These are phyloP conservation scores for Acanthornis magna DNA, from an alignment of 2,797 vertebrate species.

Conservation along the genomic window DNA sequence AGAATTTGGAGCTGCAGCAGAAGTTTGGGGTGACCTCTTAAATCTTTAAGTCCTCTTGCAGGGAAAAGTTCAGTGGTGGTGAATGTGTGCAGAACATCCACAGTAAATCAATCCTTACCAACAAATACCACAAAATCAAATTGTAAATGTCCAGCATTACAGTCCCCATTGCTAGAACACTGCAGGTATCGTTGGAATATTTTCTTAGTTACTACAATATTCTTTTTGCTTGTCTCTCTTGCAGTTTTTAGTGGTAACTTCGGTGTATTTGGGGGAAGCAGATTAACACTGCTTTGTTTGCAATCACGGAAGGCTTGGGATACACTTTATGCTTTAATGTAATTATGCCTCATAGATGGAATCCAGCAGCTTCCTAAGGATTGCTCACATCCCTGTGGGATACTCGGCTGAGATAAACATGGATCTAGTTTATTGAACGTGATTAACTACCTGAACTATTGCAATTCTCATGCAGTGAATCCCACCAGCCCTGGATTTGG, in stretches of 20 bases:
- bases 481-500: background rate
- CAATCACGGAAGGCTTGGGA: background rate
- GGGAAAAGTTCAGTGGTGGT: background rate
- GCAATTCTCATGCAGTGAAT: background rate
- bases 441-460: background rate
- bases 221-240: background rate
- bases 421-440: conserved; percentile 13
- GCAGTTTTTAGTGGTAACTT: background rate
- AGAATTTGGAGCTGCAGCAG: background rate
- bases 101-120: background rate
- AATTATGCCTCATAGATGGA: background rate
- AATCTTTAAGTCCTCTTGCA: background rate
- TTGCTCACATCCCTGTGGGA: background rate
- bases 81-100: background rate
- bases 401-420: background rate
- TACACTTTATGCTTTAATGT: background rate
- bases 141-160: background rate
- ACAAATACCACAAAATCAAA: background rate
- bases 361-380: background rate
- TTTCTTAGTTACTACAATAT: background rate
- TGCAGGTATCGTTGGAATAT: background rate
- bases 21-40: background rate
- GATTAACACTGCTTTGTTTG: background rate
- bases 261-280: background rate
- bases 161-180: background rate